Conservation (phyloP, 2,797 vertebrate genomes). For the Furcifer pardalis region DNA sequence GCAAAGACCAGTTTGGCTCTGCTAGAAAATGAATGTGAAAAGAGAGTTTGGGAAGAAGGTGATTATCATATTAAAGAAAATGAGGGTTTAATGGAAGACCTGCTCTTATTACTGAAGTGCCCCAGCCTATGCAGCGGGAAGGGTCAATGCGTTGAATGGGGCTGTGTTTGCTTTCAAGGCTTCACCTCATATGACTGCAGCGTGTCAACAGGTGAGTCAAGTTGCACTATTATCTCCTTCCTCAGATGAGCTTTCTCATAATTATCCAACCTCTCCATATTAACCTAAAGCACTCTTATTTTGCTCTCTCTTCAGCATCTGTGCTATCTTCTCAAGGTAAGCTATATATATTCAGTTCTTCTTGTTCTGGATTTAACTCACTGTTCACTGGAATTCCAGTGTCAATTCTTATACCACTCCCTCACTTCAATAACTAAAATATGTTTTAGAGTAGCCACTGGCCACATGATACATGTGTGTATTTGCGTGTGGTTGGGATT, state of each 20-base stretch:
- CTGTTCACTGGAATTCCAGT: background rate
- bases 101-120: conserved; percentile 78
- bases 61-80: conserved; percentile 51
- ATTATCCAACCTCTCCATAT: conserved; percentile 13
- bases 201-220: conserved; percentile 77
- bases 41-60: conserved; percentile 80
- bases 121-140: conserved; percentile 83
- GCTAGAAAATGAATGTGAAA: conserved; percentile 91
- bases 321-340: conserved; percentile 21
- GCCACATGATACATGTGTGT: no score
- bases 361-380: background rate
- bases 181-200: conserved; percentile 88
- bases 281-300: conserved; percentile 26
- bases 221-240: conserved; percentile 5
- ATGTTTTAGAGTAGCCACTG: no score
- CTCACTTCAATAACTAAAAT: no score
- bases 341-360: conserved; percentile 21
- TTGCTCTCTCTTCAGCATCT: background rate
- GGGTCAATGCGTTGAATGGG: conserved; percentile 85
- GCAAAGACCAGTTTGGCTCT: conserved; percentile 79
- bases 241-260: background rate
- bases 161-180: conserved; percentile 84
- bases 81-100: conserved; percentile 65
- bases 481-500: no score
- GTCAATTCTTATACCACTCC: background rate